A percentile compares a stretch with the other conserved stretches of the same genome.
phyloP scores from a whole-genome alignment of 2,797 vertebrate species.

The Bovichtus variegatus region DNA sequence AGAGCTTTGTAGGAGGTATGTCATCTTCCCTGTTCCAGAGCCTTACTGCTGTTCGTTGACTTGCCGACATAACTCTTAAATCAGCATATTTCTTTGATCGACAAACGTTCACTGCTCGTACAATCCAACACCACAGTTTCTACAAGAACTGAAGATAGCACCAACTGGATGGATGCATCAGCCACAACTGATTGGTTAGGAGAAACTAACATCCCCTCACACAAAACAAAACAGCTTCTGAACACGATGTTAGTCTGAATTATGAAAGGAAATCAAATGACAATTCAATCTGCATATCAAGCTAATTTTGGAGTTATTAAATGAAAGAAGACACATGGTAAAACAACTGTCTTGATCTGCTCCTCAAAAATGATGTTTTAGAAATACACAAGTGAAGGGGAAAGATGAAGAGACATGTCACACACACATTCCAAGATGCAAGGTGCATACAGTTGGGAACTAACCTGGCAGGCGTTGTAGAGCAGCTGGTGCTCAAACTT shows the following conservation, averaged over 20 bases:
- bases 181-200: not conserved
- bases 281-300: not conserved
- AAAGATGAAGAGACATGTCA: not conserved
- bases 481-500: constrained; percentile 99
- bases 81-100: not conserved
- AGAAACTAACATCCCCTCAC: not conserved
- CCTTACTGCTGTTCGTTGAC: not conserved
- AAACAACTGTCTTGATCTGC: not conserved
- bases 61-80: not conserved
- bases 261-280: not conserved
- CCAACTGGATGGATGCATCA: not conserved
- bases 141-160: not conserved
- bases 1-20: not conserved
- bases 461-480: constrained; percentile 98
- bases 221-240: not conserved
- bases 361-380: not conserved
- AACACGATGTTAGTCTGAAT: not conserved
- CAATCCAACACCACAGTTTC: not conserved
- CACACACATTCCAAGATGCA: not conserved
- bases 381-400: not conserved
- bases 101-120: not conserved
- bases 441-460: constrained; percentile 8
- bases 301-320: not conserved
- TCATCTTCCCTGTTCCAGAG: not conserved
- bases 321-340: not conserved